phyloP scores from a whole-genome alignment of 2,797 vertebrate species.

The Sebastes flavidus region DNA sequence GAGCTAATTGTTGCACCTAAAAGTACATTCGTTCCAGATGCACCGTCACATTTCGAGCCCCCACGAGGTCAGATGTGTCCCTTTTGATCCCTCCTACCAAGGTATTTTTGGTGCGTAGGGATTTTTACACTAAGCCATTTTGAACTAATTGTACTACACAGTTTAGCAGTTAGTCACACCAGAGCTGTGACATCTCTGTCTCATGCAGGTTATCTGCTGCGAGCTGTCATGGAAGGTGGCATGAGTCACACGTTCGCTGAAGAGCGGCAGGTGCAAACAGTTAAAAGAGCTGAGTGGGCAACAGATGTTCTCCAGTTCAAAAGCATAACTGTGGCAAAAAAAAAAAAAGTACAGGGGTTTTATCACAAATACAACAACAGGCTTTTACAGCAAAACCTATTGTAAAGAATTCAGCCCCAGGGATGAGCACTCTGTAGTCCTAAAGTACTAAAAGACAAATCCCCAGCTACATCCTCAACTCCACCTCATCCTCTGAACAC shows the following conservation, averaged over 20 bases:
- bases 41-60: background rate
- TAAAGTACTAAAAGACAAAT: background rate
- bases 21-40: background rate
- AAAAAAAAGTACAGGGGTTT: background rate
- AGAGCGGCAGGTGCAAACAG: constrained; percentile 17
- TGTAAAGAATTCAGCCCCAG: background rate
- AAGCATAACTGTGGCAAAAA: background rate
- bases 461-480: background rate
- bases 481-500: background rate
- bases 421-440: background rate
- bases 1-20: background rate
- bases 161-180: constrained; percentile 7
- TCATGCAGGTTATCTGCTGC: background rate
- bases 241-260: background rate
- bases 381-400: background rate
- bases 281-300: background rate
- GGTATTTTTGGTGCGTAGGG: background rate
- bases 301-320: constrained; percentile 29
- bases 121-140: background rate
- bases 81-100: background rate
- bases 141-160: background rate
- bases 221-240: background rate
- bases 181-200: constrained; percentile 18
- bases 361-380: background rate
- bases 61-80: background rate